Base-by-base conservation (phyloP, 2,888 invertebrate species). In the Timandra comae region DNA sequence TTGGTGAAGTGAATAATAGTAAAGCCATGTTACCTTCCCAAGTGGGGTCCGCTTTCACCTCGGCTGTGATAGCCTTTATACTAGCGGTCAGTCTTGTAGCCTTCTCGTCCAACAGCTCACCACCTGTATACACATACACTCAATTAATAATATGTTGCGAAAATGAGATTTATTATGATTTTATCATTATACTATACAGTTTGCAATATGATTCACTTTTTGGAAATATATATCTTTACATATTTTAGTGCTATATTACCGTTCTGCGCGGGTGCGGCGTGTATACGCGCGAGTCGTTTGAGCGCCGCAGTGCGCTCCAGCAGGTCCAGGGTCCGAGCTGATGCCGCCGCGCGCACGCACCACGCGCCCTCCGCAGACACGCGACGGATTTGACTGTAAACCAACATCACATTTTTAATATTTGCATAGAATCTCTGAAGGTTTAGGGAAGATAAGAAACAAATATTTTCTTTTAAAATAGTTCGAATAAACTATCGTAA, bases 61-160 rank as follows among this genome's bases (percentile, higher is more conserved):
- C 90, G 1, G 87, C 76, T 45, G 91, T 89, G 34, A 94, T 86
- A 30, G 88, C 88, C 35, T 88, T 88, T 38, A 98, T 89, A 61
- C 96, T 96, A 48, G 90, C 91, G 48, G 95, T 93, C 47, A 98
- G 90, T 50, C 95, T 86, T 72, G 96, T 93, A 46, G 94, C 94
- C 73, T 96, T 97, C 79, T 98, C 98, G 64, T 98, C 98, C 44
- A 96, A 91, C 12, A 95, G 87, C 42, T 82, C 84, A 4, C 72
- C 76, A 8, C 77, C 82, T 78, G 50, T 1, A 13, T 38, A 16
- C 16, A 16, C 3, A n/a, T n/a, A n/a, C n/a, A n/a, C n/a, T n/a
- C n/a, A n/a, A n/a, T n/a, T n/a, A n/a, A n/a, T n/a, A n/a, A n/a
- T n/a, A n/a, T n/a, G n/a, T n/a, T n/a, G n/a, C n/a, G n/a, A n/a